Percentiles rank a stretch among this genome's conserved stretches.
Conservation (phyloP, 2,797 vertebrate species). For the Notolabrus celidotus region DNA sequence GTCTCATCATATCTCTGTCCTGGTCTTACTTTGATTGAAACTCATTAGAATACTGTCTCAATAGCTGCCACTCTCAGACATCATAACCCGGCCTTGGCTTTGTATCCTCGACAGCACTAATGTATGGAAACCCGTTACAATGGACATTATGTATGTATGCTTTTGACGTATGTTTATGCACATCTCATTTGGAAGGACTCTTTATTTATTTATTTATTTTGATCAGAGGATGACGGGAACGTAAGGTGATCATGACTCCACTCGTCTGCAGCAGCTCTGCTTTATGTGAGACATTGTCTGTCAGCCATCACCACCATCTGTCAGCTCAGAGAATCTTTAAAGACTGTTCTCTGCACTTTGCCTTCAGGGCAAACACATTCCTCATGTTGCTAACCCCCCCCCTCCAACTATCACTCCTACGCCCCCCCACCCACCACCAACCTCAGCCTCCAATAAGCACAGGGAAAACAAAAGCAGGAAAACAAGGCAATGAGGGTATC, state of each 20-base stretch:
- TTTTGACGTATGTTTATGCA: constrained; percentile 22
- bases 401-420: constrained; percentile 11
- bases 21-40: no score
- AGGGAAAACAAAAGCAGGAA: constrained; percentile 73
- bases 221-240: constrained; percentile 30
- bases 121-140: background rate
- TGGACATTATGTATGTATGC: background rate
- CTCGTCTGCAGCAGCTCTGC: constrained; percentile 59
- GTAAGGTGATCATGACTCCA: constrained; percentile 56
- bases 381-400: constrained; percentile 65
- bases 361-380: constrained; percentile 77
- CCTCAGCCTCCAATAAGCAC: constrained; percentile 64
- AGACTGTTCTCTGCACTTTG: constrained; percentile 74
- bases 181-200: constrained; percentile 41
- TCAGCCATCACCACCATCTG: constrained; percentile 78
- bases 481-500: constrained; percentile 72
- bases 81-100: background rate
- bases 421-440: background rate
- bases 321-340: constrained; percentile 76
- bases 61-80: no score
- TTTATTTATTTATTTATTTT: constrained; percentile 29
- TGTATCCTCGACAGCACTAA: no score
- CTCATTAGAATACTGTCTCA: no score
- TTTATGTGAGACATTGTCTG: constrained; percentile 71
- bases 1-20: no score